These are phyloP conservation scores for Pituophis catenifer DNA, from an alignment of 2,113 vertebrate genomes.

Conservation along the genomic window DNA sequence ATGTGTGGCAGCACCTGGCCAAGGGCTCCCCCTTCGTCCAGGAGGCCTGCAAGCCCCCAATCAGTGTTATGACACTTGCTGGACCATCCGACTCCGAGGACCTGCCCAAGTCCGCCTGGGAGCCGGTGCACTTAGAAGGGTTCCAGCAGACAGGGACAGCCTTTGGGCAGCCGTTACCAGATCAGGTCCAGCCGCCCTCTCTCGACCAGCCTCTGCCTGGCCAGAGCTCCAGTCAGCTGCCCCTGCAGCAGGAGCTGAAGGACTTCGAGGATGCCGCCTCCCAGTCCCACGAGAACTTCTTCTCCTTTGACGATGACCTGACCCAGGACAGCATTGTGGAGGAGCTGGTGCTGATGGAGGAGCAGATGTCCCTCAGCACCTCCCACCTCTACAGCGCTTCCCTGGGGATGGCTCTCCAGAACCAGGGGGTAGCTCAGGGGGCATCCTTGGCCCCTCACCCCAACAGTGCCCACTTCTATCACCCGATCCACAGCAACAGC, in stretches of 20 bases:
- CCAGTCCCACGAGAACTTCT: conserved; percentile 87
- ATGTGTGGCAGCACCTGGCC: conserved; percentile 75
- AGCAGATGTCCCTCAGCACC: conserved; percentile 92
- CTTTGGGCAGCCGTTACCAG: conserved; percentile 78
- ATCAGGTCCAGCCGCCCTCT: conserved; percentile 67
- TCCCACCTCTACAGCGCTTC: conserved; percentile 79
- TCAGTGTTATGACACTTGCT: conserved; percentile 67
- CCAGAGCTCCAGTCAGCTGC: conserved; percentile 78
- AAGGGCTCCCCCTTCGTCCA: conserved; percentile 73
- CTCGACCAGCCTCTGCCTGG: conserved; percentile 70
- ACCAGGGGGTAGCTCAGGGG: conserved; percentile 71
- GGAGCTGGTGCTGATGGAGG: conserved; percentile 97
- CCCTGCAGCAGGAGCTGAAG: conserved; percentile 81
- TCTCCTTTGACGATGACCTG: conserved; percentile 93
- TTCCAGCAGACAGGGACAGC: conserved; percentile 60
- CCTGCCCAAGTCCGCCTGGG: conserved; percentile 80
- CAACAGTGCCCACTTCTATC: conserved; percentile 77
- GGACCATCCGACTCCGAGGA: conserved; percentile 72
- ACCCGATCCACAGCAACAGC: conserved; percentile 78
- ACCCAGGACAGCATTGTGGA: conserved; percentile 99
- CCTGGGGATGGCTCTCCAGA: conserved; percentile 79
- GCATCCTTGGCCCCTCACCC: conserved; percentile 74
- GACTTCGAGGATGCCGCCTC: conserved; percentile 83
- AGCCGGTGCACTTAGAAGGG: conserved; percentile 72
- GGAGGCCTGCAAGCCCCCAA: conserved; percentile 62